A percentile compares a stretch with the other conserved stretches of the same genome.
phyloP scores from a whole-genome alignment of 2,888 invertebrate species.

The Parnassius mnemosyne region DNA sequence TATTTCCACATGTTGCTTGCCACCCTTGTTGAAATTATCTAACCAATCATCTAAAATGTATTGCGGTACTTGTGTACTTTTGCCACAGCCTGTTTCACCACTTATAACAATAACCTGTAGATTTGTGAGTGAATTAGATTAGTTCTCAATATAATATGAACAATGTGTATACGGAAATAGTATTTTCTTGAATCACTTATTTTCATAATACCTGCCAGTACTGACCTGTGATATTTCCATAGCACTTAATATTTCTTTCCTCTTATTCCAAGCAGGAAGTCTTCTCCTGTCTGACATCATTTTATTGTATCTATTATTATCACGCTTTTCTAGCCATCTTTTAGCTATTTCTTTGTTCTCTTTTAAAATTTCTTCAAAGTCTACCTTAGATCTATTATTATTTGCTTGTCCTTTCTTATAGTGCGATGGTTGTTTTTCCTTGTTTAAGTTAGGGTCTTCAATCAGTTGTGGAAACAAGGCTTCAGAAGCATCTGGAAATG shows the following conservation, averaged over 20 bases:
- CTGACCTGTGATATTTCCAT: conserved; percentile 82
- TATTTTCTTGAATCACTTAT: background rate
- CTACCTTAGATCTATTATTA: conserved; percentile 72
- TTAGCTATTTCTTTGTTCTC: conserved; percentile 83
- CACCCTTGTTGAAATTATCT: conserved; percentile 73
- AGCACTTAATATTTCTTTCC: conserved; percentile 83
- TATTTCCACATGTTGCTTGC: conserved; percentile 87
- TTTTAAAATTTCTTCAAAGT: conserved; percentile 75
- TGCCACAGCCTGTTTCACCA: conserved; percentile 92
- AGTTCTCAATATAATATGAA: background rate
- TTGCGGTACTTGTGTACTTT: conserved; percentile 95
- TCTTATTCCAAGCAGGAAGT: conserved; percentile 87
- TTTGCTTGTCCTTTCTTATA: conserved; percentile 83
- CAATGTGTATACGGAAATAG: background rate
- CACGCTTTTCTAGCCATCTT: conserved; percentile 81
- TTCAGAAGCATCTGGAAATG: conserved; percentile 76
- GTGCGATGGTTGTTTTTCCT: conserved; percentile 79
- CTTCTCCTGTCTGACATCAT: conserved; percentile 83
- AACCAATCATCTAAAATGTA: conserved; percentile 94
- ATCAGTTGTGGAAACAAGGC: conserved; percentile 82
- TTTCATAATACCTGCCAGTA: conserved; percentile 10
- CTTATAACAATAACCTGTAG: conserved; percentile 85
- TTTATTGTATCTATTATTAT: conserved; percentile 82
- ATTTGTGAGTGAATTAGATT: conserved; percentile 5
- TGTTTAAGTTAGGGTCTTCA: conserved; percentile 50